A percentile compares a stretch with the other conserved stretches of the same genome.
Conservation (phyloP, 2,113 vertebrate genomes). For the Gnathonemus echidnorhynchus region DNA sequence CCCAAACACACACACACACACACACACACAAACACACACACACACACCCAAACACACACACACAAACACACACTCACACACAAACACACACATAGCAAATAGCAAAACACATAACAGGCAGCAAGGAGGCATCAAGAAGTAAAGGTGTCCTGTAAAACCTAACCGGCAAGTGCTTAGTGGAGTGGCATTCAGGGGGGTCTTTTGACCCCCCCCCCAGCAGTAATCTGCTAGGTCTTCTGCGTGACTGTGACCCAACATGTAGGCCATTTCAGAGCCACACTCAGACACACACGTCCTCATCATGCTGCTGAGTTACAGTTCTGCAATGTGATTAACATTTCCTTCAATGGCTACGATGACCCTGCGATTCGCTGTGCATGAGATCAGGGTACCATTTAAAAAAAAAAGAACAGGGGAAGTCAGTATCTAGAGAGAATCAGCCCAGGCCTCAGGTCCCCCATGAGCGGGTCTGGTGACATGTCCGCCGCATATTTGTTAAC, state of each 20-base stretch:
- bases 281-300: constrained; percentile 26
- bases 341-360: neutral
- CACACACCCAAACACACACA: too few relatives aligned
- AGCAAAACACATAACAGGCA: constrained; percentile 1
- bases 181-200: neutral
- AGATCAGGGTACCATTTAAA: neutral
- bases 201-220: too few relatives aligned
- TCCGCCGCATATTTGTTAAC: neutral
- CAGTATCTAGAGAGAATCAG: neutral
- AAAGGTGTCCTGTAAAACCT: neutral
- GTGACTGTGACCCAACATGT: neutral
- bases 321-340: neutral
- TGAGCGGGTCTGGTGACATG: neutral
- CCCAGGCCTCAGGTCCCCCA: neutral
- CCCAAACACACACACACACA: constrained; percentile 3
- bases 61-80: constrained; percentile 52
- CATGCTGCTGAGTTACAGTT: neutral
- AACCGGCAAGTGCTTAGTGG: neutral
- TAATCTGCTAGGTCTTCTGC: neutral
- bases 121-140: neutral
- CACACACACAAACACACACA: neutral
- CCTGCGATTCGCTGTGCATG: neutral
- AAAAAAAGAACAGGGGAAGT: neutral
- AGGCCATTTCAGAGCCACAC: constrained; percentile 46
- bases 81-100: neutral